Evolutionary conservation across 2,113 vertebrate genomes (phyloP).

Genomic region (Sterrhoptilus dennistouni): DNA sequence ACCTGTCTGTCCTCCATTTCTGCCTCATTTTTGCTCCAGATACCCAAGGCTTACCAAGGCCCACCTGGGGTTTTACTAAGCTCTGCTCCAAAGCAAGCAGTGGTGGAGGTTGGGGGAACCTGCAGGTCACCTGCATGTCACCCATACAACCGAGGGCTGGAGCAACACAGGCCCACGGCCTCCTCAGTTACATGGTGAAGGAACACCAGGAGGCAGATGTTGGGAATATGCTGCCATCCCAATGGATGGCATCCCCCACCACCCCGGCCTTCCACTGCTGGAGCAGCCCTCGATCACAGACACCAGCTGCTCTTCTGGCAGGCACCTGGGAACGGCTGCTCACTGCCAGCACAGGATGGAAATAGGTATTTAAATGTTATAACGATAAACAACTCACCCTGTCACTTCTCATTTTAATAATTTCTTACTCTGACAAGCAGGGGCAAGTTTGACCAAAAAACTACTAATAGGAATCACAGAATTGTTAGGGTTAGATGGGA

Average conservation of each 20-base stretch:
- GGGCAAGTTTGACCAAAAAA: background rate
- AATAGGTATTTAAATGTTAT: background rate
- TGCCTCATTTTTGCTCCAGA: background rate
- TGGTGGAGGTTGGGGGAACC: background rate
- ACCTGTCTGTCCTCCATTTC: background rate
- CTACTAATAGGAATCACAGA: background rate
- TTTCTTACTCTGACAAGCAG: background rate
- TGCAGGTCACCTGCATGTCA: accelerated
- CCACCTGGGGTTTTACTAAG: background rate
- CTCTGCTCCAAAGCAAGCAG: background rate
- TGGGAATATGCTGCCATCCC: accelerated
- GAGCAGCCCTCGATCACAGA: accelerated
- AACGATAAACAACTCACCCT: background rate
- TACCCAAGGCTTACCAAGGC: background rate
- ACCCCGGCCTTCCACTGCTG: accelerated
- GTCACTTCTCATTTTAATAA: background rate
- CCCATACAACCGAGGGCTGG: accelerated
- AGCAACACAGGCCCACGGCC: accelerated
- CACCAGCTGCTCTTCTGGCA: background rate
- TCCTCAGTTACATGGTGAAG: accelerated
- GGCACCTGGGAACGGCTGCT: background rate
- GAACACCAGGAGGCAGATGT: accelerated
- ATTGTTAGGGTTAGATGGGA: background rate
- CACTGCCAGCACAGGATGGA: accelerated
- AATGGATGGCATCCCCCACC: accelerated